Evolutionary conservation across 2,888 invertebrate species (phyloP).

Genomic region (Pimpla rufipes): DNA sequence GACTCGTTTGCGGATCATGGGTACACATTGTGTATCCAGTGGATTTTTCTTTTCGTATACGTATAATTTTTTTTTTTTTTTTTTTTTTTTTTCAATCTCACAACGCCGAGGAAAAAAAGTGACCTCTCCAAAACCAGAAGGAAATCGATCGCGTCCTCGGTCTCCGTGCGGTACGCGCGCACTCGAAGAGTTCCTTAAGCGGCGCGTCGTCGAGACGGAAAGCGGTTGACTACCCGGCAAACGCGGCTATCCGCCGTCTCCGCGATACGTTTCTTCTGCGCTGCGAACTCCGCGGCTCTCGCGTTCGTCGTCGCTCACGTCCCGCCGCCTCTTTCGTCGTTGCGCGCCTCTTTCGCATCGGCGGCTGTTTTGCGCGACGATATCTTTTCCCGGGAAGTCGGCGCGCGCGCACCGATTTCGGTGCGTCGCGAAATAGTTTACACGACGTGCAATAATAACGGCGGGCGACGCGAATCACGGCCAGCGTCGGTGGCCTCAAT

Average conservation of each 20-base stretch:
- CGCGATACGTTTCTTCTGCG: constrained; percentile 60
- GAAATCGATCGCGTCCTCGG: constrained; percentile 35
- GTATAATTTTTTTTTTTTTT: constrained; percentile 35
- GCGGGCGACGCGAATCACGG: constrained; percentile 78
- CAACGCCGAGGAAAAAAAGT: background rate
- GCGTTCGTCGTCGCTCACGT: background rate
- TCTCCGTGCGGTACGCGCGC: background rate
- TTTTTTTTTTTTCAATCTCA: background rate
- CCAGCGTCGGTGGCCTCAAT: constrained; percentile 78
- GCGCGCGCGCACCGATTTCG: no score
- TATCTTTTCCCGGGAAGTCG: constrained; percentile 37
- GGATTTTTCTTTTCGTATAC: constrained; percentile 21
- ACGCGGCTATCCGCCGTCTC: constrained; percentile 55
- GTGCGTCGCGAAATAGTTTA: background rate
- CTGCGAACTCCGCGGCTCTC: constrained; percentile 6
- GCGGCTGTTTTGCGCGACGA: constrained; percentile 22
- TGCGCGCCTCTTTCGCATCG: constrained; percentile 24
- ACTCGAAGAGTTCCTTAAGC: constrained; percentile 58
- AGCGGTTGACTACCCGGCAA: constrained; percentile 34
- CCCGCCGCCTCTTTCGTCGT: constrained; percentile 14
- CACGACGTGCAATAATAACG: constrained; percentile 15
- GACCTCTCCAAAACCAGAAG: constrained; percentile 57
- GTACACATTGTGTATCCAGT: constrained; percentile 1
- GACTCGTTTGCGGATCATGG: background rate
- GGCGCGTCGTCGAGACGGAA: constrained; percentile 67